Percentiles rank a stretch among this genome's conserved stretches.
Evolutionary conservation across 2,113 vertebrate species (phyloP).

Genomic region (Paramisgurnus dabryanus): DNA sequence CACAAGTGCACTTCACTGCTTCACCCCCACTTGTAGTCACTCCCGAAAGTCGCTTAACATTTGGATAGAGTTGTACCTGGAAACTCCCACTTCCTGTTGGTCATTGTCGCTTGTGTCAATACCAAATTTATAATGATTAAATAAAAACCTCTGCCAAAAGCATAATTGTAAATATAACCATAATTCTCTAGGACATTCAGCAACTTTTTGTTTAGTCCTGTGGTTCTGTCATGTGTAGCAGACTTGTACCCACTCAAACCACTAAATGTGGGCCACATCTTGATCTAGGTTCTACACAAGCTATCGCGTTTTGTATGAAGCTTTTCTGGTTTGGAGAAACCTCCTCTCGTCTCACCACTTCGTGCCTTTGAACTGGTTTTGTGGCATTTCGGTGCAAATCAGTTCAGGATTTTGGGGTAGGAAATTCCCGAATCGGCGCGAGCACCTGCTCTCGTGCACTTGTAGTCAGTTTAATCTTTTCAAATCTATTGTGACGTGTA

Average conservation of each 20-base stretch:
- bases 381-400: constrained; percentile 21
- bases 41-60: no score
- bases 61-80: no score
- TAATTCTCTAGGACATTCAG: constrained; percentile 61
- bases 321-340: constrained; percentile 41
- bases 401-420: neutral
- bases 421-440: neutral
- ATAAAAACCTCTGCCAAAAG: neutral
- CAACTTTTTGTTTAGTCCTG: constrained; percentile 63
- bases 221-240: constrained; percentile 75
- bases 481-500: no score
- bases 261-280: constrained; percentile 73
- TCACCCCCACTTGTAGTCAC: no score
- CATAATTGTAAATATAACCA: neutral
- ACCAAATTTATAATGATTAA: no score
- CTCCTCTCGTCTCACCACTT: constrained; percentile 19
- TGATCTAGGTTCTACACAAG: constrained; percentile 60
- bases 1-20: no score
- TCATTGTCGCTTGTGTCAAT: no score
- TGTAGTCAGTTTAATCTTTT: neutral
- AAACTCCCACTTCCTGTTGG: no score
- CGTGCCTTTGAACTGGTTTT: constrained; percentile 21
- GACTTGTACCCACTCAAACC: constrained; percentile 76
- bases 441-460: neutral
- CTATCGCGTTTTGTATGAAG: constrained; percentile 59